Evolutionary conservation across 1,140 invertebrate species (phyloP).

Genomic region (Brachionus manjavacas): DNA sequence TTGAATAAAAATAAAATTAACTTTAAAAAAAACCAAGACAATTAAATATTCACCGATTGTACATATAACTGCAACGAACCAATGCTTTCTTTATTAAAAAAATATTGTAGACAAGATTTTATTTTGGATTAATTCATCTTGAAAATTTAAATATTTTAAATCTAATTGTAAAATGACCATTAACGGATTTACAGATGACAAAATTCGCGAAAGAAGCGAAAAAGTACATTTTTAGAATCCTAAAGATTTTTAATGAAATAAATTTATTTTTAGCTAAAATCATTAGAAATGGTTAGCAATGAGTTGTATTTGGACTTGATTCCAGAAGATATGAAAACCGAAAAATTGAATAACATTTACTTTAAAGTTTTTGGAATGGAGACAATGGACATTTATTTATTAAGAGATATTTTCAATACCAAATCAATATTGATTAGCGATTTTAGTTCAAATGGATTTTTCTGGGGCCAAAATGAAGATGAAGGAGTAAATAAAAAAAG

Average conservation of each 20-base stretch:
- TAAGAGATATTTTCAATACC: neutral
- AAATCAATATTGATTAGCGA: slow-evolving; percentile 18
- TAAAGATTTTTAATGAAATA: neutral
- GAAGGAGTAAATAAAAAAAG: neutral
- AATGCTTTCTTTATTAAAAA: neutral
- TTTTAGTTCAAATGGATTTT: slow-evolving; percentile 3
- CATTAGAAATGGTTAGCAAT: neutral
- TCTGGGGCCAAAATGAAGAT: neutral
- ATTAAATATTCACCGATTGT: neutral
- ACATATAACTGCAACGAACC: neutral
- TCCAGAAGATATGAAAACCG: slow-evolving; percentile 13
- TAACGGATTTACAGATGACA: neutral
- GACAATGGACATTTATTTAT: slow-evolving; percentile 18
- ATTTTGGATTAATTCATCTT: neutral
- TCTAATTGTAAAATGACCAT: neutral
- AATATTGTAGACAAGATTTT: neutral
- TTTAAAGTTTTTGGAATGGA: slow-evolving; percentile 17
- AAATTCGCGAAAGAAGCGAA: neutral
- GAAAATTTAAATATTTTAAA: neutral
- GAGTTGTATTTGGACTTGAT: neutral
- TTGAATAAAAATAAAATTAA: neutral
- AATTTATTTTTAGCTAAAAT: neutral
- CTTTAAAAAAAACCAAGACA: neutral
- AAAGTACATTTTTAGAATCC: neutral
- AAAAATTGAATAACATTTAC: neutral